Conservation (phyloP, 2,797 vertebrate genomes). For the Trichosurus vulpecula region DNA sequence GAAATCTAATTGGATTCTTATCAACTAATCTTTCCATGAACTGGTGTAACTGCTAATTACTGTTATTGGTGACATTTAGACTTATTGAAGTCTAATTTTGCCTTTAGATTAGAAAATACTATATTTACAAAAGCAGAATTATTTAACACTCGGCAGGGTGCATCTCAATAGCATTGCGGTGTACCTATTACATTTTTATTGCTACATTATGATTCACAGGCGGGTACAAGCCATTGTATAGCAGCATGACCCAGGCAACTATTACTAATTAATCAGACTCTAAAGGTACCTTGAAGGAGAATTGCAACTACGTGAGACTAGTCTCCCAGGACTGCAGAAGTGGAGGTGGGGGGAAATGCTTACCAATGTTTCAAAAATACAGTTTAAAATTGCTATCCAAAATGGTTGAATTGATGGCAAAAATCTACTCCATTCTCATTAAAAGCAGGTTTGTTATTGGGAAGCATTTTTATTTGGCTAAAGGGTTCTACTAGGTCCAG, state of each 20-base stretch:
- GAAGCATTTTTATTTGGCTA: background rate
- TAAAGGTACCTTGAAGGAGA: constrained; percentile 73
- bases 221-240: constrained; percentile 59
- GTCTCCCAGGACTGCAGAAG: constrained; percentile 58
- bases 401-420: constrained; percentile 37
- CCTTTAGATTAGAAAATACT: constrained; percentile 62
- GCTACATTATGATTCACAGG: constrained; percentile 74
- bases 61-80: constrained; percentile 77
- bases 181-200: constrained; percentile 76
- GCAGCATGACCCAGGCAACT: constrained; percentile 69
- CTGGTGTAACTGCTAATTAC: constrained; percentile 78
- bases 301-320: constrained; percentile 57
- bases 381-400: constrained; percentile 4
- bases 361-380: background rate
- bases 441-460: background rate
- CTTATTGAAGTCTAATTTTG: constrained; percentile 67
- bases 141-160: constrained; percentile 77
- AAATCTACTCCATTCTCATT: constrained; percentile 29
- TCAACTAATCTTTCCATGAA: constrained; percentile 81
- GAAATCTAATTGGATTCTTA: constrained; percentile 83
- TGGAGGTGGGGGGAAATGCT: background rate
- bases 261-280: constrained; percentile 78
- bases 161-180: constrained; percentile 44
- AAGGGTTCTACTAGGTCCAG: background rate
- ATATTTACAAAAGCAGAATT: constrained; percentile 78